Evolutionary conservation across 2,888 invertebrate species (phyloP), one percentile per base, ranked within the genome.

Genomic region (Dermolepida albohirtum): DNA sequence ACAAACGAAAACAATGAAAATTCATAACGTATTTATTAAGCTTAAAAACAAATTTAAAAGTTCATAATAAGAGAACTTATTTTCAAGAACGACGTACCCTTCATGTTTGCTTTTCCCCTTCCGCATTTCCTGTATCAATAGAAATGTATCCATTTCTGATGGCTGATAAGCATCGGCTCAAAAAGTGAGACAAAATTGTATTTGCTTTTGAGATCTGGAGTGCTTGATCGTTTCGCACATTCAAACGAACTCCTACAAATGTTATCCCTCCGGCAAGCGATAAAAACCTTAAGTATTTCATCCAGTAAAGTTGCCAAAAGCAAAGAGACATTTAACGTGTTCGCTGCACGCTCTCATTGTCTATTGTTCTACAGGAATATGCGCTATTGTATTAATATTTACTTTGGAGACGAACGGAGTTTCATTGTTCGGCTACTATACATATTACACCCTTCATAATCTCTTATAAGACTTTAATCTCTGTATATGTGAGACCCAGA

Each of bases 381-480:
- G 40, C 40, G 5, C 54, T 11, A 22, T 54, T 54, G 54, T 54
- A 17, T 54, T 54, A 54, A 54, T 54, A 40, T 54, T 54, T 54
- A 54, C 54, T 54, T 40, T 16, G 17, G 40, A 39, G 14, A 29
- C 40, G 54, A n/a, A 10, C 16, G n/a, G 40, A 16, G 17, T 40
- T 17, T 40, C 40, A 54, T 54, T 54, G 54, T 54, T 54, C 39
- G 40, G 40, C 39, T 17, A 16, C 54, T 17, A 5, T 54, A 54
- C 40, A 40, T 40, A 54, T 40, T 54, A 16, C 17, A 17, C 11
- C 16, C 16, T 1, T 17, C 16, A 40, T 54, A 54, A 54, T 54
- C 39, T 54, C 54, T 5, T 16, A 14, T 40, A 54, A 54, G 54
- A 10, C 54, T 52, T 54, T 40, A 54, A 41, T 54, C 54, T 40